A percentile compares a stretch with the other conserved stretches of the same genome.
Evolutionary conservation across 2,888 invertebrate genomes (phyloP).

Genomic region (Synanthedon vespiformis): DNA sequence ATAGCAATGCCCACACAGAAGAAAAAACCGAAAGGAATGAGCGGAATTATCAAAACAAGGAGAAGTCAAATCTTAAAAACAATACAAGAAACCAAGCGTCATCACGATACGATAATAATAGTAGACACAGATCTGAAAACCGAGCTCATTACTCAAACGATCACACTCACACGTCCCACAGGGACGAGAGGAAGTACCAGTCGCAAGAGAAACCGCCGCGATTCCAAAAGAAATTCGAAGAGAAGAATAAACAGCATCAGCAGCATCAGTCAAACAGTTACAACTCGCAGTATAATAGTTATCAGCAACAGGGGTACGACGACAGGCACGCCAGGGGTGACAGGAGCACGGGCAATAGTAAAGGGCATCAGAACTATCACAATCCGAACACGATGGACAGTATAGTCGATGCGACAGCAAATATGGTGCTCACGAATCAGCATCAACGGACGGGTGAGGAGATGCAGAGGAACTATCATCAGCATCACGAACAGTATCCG

Average conservation of each 20-base stretch:
- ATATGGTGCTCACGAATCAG: constrained; percentile 35
- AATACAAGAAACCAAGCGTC: constrained; percentile 35
- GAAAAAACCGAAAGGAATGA: constrained; percentile 44
- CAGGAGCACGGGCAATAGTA: constrained; percentile 32
- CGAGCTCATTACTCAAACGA: constrained; percentile 50
- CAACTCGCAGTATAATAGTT: constrained; percentile 34
- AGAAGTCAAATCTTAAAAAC: constrained; percentile 41
- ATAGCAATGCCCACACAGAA: constrained; percentile 23
- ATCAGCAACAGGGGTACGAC: constrained; percentile 29
- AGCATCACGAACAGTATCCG: constrained; percentile 26
- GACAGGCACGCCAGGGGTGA: constrained; percentile 27
- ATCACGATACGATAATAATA: constrained; percentile 38
- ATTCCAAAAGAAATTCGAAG: constrained; percentile 70
- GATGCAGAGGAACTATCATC: constrained; percentile 26
- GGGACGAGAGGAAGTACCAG: constrained; percentile 55
- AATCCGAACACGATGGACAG: constrained; percentile 36
- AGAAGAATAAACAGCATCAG: constrained; percentile 54
- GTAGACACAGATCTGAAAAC: constrained; percentile 37
- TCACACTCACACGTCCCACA: constrained; percentile 34
- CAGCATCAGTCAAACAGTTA: constrained; percentile 32
- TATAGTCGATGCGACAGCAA: constrained; percentile 44
- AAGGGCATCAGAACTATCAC: constrained; percentile 31
- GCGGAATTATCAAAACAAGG: constrained; percentile 25
- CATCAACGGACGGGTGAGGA: constrained; percentile 26
- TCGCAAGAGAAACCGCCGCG: constrained; percentile 71